Percentiles rank a stretch among this genome's conserved stretches.
These are phyloP conservation scores for Gymnocheta viridis DNA, from an alignment of 2,888 invertebrate species.

Conservation along the genomic window DNA sequence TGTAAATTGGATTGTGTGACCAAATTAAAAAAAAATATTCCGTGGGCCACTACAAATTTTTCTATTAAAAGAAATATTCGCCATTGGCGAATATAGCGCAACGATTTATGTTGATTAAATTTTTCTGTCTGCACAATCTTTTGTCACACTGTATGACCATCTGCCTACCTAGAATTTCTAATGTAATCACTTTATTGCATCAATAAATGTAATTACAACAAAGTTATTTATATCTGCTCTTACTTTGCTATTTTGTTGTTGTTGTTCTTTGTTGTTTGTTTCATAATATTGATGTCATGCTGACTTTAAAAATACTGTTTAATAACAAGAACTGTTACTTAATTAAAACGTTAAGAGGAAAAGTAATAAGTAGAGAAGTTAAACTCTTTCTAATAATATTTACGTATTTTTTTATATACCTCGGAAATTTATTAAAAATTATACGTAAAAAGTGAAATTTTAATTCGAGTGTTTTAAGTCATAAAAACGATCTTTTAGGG, in stretches of 20 bases:
- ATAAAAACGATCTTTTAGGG: too few species aligned
- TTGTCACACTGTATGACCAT: background rate
- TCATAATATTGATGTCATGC: slow-evolving; percentile 40
- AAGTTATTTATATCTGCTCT: slow-evolving; percentile 9
- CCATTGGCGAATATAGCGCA: too few species aligned
- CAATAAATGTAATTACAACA: slow-evolving; percentile 64
- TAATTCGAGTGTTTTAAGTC: too few species aligned
- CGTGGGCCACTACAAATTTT: too few species aligned
- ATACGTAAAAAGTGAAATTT: too few species aligned
- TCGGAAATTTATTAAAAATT: too few species aligned
- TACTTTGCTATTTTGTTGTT: background rate
- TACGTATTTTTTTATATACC: background rate
- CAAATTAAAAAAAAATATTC: too few species aligned
- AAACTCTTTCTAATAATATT: background rate
- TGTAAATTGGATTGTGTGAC: too few species aligned
- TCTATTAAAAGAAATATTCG: too few species aligned
- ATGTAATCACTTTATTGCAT: slow-evolving; percentile 66
- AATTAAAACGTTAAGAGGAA: slow-evolving; percentile 11
- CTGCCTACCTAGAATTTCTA: slow-evolving; percentile 55
- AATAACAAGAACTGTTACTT: slow-evolving; percentile 44
- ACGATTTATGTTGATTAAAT: background rate
- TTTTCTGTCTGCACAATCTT: background rate
- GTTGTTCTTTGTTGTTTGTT: slow-evolving; percentile 2
- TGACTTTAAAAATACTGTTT: slow-evolving; percentile 50
- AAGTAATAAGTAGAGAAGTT: background rate